These are phyloP conservation scores for Limonius californicus DNA, from an alignment of 1,140 invertebrate genomes.

Conservation along the genomic window DNA sequence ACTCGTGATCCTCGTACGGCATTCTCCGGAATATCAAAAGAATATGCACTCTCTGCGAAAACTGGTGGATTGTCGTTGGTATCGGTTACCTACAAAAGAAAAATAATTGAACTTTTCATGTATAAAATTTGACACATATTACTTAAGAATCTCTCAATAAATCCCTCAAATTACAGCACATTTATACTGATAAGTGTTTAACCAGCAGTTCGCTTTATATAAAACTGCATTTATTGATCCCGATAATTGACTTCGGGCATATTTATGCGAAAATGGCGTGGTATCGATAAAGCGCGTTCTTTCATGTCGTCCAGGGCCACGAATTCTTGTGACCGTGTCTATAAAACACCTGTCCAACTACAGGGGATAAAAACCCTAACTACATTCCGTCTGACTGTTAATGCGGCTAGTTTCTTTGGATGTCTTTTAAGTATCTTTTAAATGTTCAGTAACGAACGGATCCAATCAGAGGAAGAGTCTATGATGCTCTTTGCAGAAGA, in stretches of 20 bases:
- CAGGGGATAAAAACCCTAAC: slow-evolving; percentile 16
- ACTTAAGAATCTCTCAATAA: too few relatives aligned
- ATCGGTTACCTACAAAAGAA: slow-evolving; percentile 69
- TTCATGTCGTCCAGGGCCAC: background rate
- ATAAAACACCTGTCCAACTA: slow-evolving; percentile 18
- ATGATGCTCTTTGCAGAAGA: too few relatives aligned
- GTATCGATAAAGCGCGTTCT: slow-evolving; percentile 9
- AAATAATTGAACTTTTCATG: too few relatives aligned
- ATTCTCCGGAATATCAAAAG: slow-evolving; percentile 86
- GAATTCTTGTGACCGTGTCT: slow-evolving; percentile 1
- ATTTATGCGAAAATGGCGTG: background rate
- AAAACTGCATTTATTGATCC: slow-evolving; percentile 14
- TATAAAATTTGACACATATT: too few relatives aligned
- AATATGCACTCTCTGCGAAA: slow-evolving; percentile 81
- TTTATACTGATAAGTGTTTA: background rate
- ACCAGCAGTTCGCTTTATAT: background rate
- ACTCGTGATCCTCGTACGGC: slow-evolving; percentile 73
- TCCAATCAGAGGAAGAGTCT: too few relatives aligned
- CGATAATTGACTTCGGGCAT: slow-evolving; percentile 1
- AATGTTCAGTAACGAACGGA: background rate
- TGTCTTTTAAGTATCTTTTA: slow-evolving; percentile 1
- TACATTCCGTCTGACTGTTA: slow-evolving; percentile 15
- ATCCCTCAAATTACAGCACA: background rate
- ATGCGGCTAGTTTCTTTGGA: slow-evolving; percentile 6
- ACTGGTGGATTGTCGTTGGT: slow-evolving; percentile 91